Evolutionary conservation across 1,140 invertebrate species (phyloP).

Genomic region (Triops longicaudatus): DNA sequence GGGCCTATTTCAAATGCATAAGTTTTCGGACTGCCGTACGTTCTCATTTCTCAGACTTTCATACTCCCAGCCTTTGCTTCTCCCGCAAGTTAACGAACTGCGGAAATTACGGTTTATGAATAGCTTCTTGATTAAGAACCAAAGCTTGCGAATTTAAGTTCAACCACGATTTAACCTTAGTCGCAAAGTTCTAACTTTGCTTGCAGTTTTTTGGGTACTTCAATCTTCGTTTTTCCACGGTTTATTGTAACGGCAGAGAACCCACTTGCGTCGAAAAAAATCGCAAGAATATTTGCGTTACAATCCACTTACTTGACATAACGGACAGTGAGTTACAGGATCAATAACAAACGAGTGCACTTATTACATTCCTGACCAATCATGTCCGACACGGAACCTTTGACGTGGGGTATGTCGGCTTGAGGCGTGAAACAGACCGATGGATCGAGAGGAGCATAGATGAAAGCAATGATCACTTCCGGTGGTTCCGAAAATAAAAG

Average conservation of each 20-base stretch:
- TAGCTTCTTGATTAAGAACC: neutral
- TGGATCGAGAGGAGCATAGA: constrained; percentile 6
- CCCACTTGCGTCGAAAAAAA: too few relatives aligned
- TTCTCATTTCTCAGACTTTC: neutral
- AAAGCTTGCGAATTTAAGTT: too few relatives aligned
- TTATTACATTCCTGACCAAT: too few relatives aligned
- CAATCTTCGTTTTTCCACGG: too few relatives aligned
- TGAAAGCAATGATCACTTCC: neutral
- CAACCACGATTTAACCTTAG: too few relatives aligned
- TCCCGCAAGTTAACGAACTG: neutral
- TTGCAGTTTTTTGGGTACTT: too few relatives aligned
- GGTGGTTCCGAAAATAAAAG: neutral
- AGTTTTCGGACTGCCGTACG: neutral
- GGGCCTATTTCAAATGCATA: neutral
- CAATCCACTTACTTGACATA: too few relatives aligned
- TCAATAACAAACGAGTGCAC: too few relatives aligned
- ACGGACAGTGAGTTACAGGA: too few relatives aligned
- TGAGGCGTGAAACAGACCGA: neutral
- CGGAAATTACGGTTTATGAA: neutral
- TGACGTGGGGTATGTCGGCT: neutral
- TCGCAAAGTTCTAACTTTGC: too few relatives aligned
- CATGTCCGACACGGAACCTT: neutral
- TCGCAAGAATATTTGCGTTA: too few relatives aligned
- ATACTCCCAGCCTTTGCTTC: neutral
- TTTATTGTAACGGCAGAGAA: too few relatives aligned